Evolutionary conservation across 2,113 vertebrate genomes (phyloP), one percentile per base, ranked within the genome.

Genomic region (Petaurus breviceps): DNA sequence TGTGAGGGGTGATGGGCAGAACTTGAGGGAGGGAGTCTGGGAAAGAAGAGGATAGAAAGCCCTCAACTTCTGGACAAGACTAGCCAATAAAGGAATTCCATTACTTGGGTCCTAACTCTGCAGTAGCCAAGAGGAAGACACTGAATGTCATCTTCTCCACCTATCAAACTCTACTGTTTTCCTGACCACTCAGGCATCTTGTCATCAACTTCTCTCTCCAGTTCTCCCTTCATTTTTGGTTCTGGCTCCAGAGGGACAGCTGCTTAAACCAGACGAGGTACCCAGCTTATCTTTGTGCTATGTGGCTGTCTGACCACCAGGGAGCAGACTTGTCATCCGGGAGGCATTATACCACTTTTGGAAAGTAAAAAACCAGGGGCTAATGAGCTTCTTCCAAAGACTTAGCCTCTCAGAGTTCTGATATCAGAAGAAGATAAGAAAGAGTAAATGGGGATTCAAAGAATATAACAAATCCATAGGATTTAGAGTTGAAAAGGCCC

Each of bases 221-320:
- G 5, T 7, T 77, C 9, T 16, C 68, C 25, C 14, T 77, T 77
- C 6, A 6, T 16, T 77, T 4, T n/a, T 12, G 7, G 68, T 43
- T 43, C 16, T 43, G 37, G 61, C 4, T 77, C 37, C 16, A n/a
- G 31, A 68, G 31, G 28, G 61, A 68, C 61, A 16, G 61, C 31
- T 14, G 11, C 11, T 77, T 77, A 77, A 68, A 77, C 5, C 22
- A 77, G 37, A 22, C 68, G 43, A 43, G 16, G 1, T 7, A 19
- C 37, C 12, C 14, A 61, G 9, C 28, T 77, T 77, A 77, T 77
- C 25, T 77, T 77, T 77, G 37, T 2, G 26, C 54, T 93, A 51
- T 94, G 47, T 37, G 9, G 1, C 3, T 25, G 43, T 51, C 3
- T 90, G 89, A 77, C 96, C 98, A 97, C 96, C 91, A 98, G 97